Evolutionary conservation across 2,888 invertebrate species (phyloP).

Genomic region (Sphaerophoria rueppellii): DNA sequence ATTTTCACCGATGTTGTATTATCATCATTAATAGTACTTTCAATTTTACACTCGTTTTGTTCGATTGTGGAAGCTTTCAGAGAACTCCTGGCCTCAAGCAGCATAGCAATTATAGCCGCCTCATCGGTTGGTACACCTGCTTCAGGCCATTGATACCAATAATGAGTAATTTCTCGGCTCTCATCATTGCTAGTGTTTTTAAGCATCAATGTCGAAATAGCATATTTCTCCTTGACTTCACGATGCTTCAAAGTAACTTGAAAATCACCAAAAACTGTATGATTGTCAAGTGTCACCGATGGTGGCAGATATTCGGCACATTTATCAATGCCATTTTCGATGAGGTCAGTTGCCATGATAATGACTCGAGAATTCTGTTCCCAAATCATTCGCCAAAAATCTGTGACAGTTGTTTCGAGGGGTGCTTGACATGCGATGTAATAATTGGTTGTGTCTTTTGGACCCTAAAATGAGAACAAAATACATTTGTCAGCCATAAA

Average conservation of each 20-base stretch:
- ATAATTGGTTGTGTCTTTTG: conserved; percentile 90
- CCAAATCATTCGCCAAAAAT: conserved; percentile 99
- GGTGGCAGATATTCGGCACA: conserved; percentile 96
- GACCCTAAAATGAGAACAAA: conserved; percentile 85
- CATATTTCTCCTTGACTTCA: conserved; percentile 95
- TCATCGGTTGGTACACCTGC: conserved; percentile 93
- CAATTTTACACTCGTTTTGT: conserved; percentile 78
- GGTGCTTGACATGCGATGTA: conserved; percentile 97
- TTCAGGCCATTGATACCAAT: conserved; percentile 97
- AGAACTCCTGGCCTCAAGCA: conserved; percentile 89
- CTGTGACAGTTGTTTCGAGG: conserved; percentile 90
- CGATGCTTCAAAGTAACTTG: conserved; percentile 91
- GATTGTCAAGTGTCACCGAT: conserved; percentile 94
- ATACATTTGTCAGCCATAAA: neutral
- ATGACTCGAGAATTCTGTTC: conserved; percentile 94
- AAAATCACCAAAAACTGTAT: conserved; percentile 93
- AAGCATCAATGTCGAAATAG: conserved; percentile 92
- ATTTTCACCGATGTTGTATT: conserved; percentile 65
- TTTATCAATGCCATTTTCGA: conserved; percentile 94
- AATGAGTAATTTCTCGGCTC: conserved; percentile 93
- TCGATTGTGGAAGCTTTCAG: conserved; percentile 80
- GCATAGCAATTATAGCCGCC: conserved; percentile 92
- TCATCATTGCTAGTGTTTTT: conserved; percentile 92
- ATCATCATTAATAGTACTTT: conserved; percentile 53
- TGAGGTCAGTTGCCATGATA: conserved; percentile 94